A percentile compares a stretch with the other conserved stretches of the same genome.
Conservation (phyloP, 2,797 vertebrate genomes). For the Limosa lapponica region DNA sequence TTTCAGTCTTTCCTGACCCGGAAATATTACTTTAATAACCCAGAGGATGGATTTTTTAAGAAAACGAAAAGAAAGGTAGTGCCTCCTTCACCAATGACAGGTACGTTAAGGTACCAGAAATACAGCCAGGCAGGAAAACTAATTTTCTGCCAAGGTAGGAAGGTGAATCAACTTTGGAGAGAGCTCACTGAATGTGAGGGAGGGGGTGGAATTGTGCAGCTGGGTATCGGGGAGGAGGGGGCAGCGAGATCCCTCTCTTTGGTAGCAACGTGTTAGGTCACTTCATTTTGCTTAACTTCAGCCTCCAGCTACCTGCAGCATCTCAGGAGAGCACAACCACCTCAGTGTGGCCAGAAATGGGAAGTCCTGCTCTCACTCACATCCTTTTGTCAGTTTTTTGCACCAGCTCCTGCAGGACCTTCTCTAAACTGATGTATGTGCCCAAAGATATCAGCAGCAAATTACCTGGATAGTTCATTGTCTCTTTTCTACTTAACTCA, state of each 20-base stretch:
- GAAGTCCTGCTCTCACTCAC: background rate
- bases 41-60: constrained; percentile 99
- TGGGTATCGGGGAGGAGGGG: background rate
- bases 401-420: background rate
- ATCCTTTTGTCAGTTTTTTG: background rate
- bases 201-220: background rate
- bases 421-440: background rate
- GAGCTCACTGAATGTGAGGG: background rate
- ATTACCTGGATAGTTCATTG: background rate
- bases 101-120: constrained; percentile 73
- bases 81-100: constrained; percentile 98
- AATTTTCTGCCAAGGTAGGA: background rate
- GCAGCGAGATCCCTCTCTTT: background rate
- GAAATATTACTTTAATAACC: constrained; percentile 99
- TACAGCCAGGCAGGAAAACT: background rate
- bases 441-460: background rate
- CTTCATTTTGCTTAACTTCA: background rate
- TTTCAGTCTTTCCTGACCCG: constrained; percentile 95
- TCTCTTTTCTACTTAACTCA: background rate
- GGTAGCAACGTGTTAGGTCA: background rate
- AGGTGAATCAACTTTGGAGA: background rate
- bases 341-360: background rate
- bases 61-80: constrained; percentile 99
- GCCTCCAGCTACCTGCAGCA: background rate
- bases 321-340: background rate